Percentiles rank a stretch among this genome's conserved stretches.
Evolutionary conservation across 2,888 invertebrate species (phyloP).

Genomic region (Amiota minor): DNA sequence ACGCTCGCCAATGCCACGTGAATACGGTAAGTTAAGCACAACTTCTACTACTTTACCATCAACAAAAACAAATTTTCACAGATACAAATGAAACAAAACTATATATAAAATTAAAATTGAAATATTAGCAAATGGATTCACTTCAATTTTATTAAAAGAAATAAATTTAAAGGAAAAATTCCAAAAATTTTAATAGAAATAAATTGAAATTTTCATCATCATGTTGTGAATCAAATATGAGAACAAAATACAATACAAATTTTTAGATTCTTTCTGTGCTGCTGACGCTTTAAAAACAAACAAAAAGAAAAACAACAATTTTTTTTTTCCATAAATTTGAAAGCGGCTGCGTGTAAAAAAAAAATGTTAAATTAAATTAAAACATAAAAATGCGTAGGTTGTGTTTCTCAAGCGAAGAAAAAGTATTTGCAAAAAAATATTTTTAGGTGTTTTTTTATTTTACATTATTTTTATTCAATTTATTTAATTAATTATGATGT

Average conservation of each 20-base stretch:
- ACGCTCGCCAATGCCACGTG: constrained; percentile 83
- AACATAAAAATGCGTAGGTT: constrained; percentile 8
- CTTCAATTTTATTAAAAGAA: not conserved
- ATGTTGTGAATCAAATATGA: no score
- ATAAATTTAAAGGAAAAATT: not conserved
- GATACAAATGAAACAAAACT: constrained; percentile 38
- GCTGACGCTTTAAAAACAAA: no score
- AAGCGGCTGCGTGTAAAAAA: no score
- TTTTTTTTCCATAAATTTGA: no score
- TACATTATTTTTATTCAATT: not conserved
- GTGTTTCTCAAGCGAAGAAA: not conserved
- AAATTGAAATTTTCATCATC: no score
- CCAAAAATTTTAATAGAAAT: not conserved
- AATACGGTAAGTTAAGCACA: constrained; percentile 86
- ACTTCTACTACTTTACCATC: constrained; percentile 15
- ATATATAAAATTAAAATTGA: constrained; percentile 27
- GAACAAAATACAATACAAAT: no score
- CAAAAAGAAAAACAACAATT: no score
- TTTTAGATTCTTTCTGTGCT: no score
- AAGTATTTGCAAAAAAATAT: constrained; percentile 6
- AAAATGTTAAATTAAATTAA: not conserved
- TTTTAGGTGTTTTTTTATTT: not conserved
- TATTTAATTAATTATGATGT: not conserved
- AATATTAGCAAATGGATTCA: constrained; percentile 29
- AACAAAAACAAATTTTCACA: constrained; percentile 18